Conservation (phyloP, 1,140 invertebrate genomes). For the Eumaeus atala region DNA sequence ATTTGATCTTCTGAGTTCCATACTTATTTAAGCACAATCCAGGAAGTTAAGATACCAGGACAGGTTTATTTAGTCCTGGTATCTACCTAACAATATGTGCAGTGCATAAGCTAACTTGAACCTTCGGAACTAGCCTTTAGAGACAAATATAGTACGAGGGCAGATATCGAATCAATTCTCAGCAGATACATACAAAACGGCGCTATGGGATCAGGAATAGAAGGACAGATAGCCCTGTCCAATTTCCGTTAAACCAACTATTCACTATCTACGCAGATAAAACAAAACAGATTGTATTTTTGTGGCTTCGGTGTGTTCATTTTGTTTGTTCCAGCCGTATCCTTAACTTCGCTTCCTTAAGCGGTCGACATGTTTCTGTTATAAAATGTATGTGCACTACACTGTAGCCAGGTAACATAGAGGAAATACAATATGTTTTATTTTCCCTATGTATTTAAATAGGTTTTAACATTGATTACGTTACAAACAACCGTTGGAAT, state of each 20-base stretch:
- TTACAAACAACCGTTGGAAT: not conserved
- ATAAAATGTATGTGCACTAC: too few relatives aligned
- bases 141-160: too few relatives aligned
- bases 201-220: slow-evolving; percentile 7
- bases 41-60: too few relatives aligned
- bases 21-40: too few relatives aligned
- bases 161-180: not conserved
- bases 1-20: too few relatives aligned
- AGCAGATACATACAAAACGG: not conserved
- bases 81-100: too few relatives aligned
- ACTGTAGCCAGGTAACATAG: too few relatives aligned
- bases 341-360: not conserved
- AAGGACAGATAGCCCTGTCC: slow-evolving; percentile 2
- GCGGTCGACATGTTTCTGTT: not conserved
- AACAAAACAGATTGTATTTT: slow-evolving; percentile 12
- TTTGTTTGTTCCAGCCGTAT: not conserved
- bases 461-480: not conserved
- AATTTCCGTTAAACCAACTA: slow-evolving; percentile 9
- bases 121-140: too few relatives aligned
- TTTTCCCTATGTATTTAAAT: not conserved
- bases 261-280: slow-evolving; percentile 2
- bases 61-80: too few relatives aligned
- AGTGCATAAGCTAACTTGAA: too few relatives aligned
- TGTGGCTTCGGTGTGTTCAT: not conserved
- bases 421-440: too few relatives aligned